Conservation (phyloP, 2,797 vertebrate species). For the Danio jaintianensis region DNA sequence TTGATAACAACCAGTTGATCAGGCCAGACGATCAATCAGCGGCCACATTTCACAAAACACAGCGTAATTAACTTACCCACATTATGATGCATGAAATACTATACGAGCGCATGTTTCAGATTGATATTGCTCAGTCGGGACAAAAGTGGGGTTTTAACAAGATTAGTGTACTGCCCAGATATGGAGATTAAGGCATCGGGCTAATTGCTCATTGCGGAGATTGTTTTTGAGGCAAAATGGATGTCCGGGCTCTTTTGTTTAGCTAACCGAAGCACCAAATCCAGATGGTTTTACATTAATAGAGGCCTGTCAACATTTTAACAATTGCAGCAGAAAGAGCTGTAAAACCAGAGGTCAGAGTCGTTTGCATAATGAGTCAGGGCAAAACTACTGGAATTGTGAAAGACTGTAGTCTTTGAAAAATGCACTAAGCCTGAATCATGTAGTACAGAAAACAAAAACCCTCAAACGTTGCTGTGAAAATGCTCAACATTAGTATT, state of each 20-base stretch:
- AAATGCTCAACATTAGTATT: not conserved
- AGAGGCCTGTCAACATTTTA: constrained; percentile 24
- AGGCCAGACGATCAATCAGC: constrained; percentile 80
- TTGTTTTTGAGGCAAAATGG: constrained; percentile 36
- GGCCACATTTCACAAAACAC: constrained; percentile 77
- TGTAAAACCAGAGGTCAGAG: constrained; percentile 29
- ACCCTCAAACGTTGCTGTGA: not conserved
- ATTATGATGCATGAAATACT: constrained; percentile 68
- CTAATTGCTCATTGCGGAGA: constrained; percentile 50
- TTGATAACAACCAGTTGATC: constrained; percentile 81
- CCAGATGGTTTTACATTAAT: constrained; percentile 52
- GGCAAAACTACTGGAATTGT: constrained; percentile 1
- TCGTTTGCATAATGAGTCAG: constrained; percentile 31
- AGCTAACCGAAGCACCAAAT: constrained; percentile 32
- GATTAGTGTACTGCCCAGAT: constrained; percentile 56
- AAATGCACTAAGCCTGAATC: not conserved
- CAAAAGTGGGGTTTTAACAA: constrained; percentile 61
- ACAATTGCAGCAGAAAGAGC: constrained; percentile 30
- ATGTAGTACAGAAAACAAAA: not conserved
- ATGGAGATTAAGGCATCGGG: constrained; percentile 57
- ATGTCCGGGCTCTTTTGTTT: constrained; percentile 35
- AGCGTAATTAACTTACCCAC: constrained; percentile 81
- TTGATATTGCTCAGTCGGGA: constrained; percentile 58
- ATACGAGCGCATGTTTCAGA: constrained; percentile 43
- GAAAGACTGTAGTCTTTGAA: not conserved